Percentiles rank a stretch among this genome's conserved stretches.
Conservation (phyloP, 2,113 vertebrate genomes). For the Myodes glareolus region DNA sequence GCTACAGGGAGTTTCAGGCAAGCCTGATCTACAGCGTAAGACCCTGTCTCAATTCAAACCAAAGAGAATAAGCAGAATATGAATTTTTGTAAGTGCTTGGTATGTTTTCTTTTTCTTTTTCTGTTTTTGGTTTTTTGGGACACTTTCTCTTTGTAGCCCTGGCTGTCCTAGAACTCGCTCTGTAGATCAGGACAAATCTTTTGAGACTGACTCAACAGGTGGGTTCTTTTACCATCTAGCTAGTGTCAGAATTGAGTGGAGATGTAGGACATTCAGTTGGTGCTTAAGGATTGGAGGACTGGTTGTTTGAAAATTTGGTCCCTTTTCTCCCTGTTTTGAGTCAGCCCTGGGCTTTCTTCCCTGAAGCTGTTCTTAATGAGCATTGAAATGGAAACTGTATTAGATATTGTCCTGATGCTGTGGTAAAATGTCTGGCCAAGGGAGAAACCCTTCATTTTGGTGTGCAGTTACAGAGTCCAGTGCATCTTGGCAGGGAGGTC, state of each 20-base stretch:
- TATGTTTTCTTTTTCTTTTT: background rate
- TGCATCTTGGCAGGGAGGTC: background rate
- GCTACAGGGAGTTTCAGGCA: background rate
- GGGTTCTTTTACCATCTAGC: background rate
- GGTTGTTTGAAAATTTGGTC: background rate
- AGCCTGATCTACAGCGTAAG: constrained; percentile 88
- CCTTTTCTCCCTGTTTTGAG: background rate
- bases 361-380: background rate
- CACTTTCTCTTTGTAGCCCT: no score
- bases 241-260: background rate
- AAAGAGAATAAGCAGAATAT: constrained; percentile 83
- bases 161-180: no score
- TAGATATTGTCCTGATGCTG: background rate
- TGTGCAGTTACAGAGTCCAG: background rate
- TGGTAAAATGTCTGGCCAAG: background rate
- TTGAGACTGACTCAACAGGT: background rate
- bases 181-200: constrained; percentile 45
- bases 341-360: background rate
- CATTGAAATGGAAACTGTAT: background rate
- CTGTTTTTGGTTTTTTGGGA: no score
- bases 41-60: constrained; percentile 83
- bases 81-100: constrained; percentile 90
- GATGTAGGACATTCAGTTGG: background rate
- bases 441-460: background rate
- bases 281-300: background rate